Evolutionary conservation across 2,888 invertebrate genomes (phyloP).

Genomic region (Parasteatoda lunata): DNA sequence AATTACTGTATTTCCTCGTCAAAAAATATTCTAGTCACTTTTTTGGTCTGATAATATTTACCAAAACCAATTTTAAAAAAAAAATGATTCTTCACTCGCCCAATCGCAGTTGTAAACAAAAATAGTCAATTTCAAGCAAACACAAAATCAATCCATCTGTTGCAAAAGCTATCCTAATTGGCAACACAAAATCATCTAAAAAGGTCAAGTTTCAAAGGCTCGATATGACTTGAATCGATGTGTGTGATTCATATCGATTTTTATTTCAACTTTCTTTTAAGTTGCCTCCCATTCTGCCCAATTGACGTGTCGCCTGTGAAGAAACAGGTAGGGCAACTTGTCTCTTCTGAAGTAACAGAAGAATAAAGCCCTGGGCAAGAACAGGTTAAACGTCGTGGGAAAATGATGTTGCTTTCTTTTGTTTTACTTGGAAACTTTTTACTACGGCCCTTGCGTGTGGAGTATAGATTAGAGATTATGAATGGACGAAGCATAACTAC

Average conservation of each 20-base stretch:
- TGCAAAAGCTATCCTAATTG: neutral
- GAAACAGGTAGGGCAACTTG: slow-evolving; percentile 64
- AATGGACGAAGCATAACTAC: slow-evolving; percentile 33
- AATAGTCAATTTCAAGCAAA: too few relatives aligned
- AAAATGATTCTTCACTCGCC: too few relatives aligned
- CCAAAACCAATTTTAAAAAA: too few relatives aligned
- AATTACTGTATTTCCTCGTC: too few relatives aligned
- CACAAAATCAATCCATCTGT: too few relatives aligned
- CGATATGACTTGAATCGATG: slow-evolving; percentile 36
- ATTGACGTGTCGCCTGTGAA: slow-evolving; percentile 56
- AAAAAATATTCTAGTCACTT: too few relatives aligned
- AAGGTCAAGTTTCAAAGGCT: neutral
- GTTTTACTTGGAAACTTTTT: slow-evolving; percentile 28
- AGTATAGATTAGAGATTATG: slow-evolving; percentile 55
- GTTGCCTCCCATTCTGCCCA: neutral
- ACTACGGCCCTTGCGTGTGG: slow-evolving; percentile 55
- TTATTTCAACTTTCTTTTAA: neutral
- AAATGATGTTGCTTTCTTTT: slow-evolving; percentile 37
- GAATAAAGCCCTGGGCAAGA: slow-evolving; percentile 32
- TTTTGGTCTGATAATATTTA: too few relatives aligned
- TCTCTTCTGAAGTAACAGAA: slow-evolving; percentile 17
- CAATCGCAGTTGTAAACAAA: too few relatives aligned
- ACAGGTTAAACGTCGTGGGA: slow-evolving; percentile 67
- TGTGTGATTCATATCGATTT: slow-evolving; percentile 24
- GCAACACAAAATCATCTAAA: neutral